Evolutionary conservation across 2,888 invertebrate genomes (phyloP), one percentile per base, ranked within the genome.

Genomic region (Oscheius onirici): DNA sequence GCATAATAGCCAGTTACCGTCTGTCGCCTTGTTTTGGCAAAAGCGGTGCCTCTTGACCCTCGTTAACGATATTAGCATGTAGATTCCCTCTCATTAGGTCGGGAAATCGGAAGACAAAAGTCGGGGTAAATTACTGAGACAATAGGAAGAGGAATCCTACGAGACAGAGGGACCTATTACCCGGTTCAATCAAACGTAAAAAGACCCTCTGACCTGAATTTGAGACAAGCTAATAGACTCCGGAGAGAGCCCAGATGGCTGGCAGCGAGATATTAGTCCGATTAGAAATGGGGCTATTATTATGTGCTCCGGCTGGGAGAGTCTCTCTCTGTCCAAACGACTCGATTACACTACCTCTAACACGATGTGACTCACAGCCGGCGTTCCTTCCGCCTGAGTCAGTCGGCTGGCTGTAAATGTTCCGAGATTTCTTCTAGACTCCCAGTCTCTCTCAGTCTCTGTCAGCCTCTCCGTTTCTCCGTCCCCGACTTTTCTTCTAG

Each of bases 41-140:
- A n/a, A 28, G 49, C 63, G 63, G 63, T 22, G 24, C 46, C 63
- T 49, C 63, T 63, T 63, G 63, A 63, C 63, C 63, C 63, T 63
- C 49, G 63, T 54, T 68, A 54, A 54, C 55, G 11, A 24, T 41
- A 68, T 55, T 43, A 68, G 55, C 55, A 55, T 55, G 54, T 26
- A 54, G 46, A 68, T 68, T 43, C 57, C 49, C 63, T 63, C 28
- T 63, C 22, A 63, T 63, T 63, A 60, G 60, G 17, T 17, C 41
- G 44, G 43, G 5, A 24, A 34, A 44, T 26, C 55, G 28, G 44
- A 43, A 24, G 10, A 40, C 26, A 24, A 68, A 57, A 54, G 67
- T 11, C 2, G n/a, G 24, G 67, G 20, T n/a, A 2, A 34, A 17
- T 10, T 8, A 22, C 49, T 11, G 51, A 67, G 5, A 20, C 17